Evolutionary conservation across 30 jellyfish, hydroid and myxozoan species (phyloP).

Genomic region (Hydractinia echinata): DNA sequence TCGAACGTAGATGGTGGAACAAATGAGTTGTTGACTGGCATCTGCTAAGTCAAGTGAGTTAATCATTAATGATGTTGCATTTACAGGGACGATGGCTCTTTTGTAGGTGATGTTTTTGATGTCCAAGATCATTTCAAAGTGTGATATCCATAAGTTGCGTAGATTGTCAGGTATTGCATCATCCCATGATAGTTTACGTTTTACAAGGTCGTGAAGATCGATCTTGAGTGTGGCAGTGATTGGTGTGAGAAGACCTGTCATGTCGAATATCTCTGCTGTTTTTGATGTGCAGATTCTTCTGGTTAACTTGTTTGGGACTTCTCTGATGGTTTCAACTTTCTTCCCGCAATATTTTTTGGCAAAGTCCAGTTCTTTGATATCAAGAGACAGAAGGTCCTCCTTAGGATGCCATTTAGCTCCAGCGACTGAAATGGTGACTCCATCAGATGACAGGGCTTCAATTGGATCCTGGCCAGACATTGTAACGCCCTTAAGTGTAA

Average conservation of each 20-base stretch:
- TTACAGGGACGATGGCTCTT: background rate
- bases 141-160: background rate
- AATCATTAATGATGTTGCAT: background rate
- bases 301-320: background rate
- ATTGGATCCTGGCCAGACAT: conserved; percentile 3
- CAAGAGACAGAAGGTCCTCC: background rate
- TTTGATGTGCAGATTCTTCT: conserved; percentile 3
- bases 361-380: background rate
- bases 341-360: background rate
- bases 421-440: too few species aligned
- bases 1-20: too few species aligned
- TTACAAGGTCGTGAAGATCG: background rate
- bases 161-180: background rate
- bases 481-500: background rate
- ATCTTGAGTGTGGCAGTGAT: background rate
- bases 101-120: background rate
- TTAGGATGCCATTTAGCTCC: background rate
- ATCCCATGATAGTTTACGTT: background rate
- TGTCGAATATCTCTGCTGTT: background rate
- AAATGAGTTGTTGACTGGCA: too few species aligned
- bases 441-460: too few species aligned
- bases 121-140: background rate
- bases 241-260: background rate
- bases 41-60: background rate
- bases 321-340: background rate